Base-by-base conservation (phyloP, 2,797 vertebrate species). In the Ataeniobius toweri region DNA sequence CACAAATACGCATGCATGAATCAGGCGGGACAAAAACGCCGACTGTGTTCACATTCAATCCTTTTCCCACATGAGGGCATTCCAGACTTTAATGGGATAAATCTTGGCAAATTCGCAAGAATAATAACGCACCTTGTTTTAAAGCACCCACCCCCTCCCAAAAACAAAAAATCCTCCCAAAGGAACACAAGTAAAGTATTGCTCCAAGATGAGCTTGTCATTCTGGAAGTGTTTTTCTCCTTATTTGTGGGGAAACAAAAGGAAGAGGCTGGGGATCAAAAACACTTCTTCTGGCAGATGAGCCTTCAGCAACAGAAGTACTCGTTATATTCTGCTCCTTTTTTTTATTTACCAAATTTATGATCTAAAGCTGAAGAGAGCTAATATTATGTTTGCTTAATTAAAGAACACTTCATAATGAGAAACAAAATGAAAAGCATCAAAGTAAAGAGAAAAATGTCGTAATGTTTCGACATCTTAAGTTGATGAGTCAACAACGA, bases 61-160 rank as follows among this genome's bases (percentile, higher is more conserved):
- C 78, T 36, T 82, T 87, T 88, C 88, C 91, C 91, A 92, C 81
- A 82, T 91, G 92, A 91, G 87, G 88, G 86, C 91, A 90, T 92
- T 92, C 87, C 89, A 87, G 82, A 80, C 85, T 87, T 88, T 90
- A 93, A 90, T 88, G 87, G 88, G 89, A 89, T 88, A 87, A 91
- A 91, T 88, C 89, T 88, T 91, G 91, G 92, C 86, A 83, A 83
- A 84, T 77, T 67, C 83, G 81, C 78, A 31, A 0, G 73, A 80
- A 89, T 87, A 83, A 89, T 86, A 87, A 89, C 88, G 85, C 87
- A 46, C 36, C 41, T n/a, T 55, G 73, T 85, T 90, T 86, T 80
- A 82, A 56, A 76, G 78, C 24, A 18, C 51, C 14, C 51, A 53
- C 1, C n/a, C 44, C 13, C 6, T 36, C 18, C 1, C 31, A 36